Evolutionary conservation across 2,888 invertebrate genomes (phyloP), one percentile per base, ranked within the genome.

Genomic region (Stratiomys singularior): DNA sequence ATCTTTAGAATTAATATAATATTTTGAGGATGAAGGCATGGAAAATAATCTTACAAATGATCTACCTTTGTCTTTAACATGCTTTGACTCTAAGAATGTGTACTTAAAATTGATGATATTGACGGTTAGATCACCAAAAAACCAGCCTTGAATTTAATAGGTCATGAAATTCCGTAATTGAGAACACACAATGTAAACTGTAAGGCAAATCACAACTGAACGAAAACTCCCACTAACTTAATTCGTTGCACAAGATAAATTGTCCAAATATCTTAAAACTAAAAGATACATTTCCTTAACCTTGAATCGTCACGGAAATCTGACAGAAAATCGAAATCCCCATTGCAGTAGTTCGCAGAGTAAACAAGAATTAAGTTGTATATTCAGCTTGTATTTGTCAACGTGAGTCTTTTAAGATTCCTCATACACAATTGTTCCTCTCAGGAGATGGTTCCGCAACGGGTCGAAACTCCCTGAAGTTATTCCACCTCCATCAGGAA

Each of bases 291-390:
- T 18, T 52, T 52, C 15, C 69, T 69, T 46, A 69, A 69, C 69
- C 69, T 69, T 69, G 69, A 69, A 69, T 15, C 46, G 37, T 47
- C 15, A 1, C 23, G 25, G 47, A n/a, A 66, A 44, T 18, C 18
- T 69, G 69, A 46, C 69, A 46, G 46, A 69, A 69, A 69, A 47
- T 69, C 69, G 69, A 69, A 69, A 25, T 46, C 15, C 37, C 15
- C n/a, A 37, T 27, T 66, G 2, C 52, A 37, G 9, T 47, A 69
- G 18, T n/a, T 47, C 25, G 23, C 1, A 69, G 13, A 46, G 69
- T 47, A 69, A 46, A 69, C 47, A 69, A 23, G 30, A 64, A 64
- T 30, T 30, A 64, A 64, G 64, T 64, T 64, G 64, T 64, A 25
- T 25, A 21, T 60, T 25, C 60, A 25, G 21, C 25, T 13, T 60